Conservation (phyloP, 2,797 vertebrate species). For the Crypturellus tataupa region DNA sequence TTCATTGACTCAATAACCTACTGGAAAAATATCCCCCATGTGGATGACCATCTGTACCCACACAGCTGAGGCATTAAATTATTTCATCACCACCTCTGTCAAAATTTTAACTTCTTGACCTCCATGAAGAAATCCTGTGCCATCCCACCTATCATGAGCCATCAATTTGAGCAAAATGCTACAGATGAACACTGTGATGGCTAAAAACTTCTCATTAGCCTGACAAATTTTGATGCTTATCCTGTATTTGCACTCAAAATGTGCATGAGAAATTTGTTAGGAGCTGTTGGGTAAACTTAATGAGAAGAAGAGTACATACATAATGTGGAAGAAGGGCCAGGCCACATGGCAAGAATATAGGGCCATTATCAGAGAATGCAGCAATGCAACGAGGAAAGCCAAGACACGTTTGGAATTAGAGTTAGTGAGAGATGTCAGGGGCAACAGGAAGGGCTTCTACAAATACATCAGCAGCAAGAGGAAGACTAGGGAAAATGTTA, state of each 20-base stretch:
- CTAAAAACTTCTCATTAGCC: conserved; percentile 4
- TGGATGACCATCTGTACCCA: conserved; percentile 73
- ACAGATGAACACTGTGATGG: not conserved
- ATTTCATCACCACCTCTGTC: conserved; percentile 59
- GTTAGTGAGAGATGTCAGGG: too few species aligned
- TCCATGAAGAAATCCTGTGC: conserved; percentile 27
- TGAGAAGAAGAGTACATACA: too few species aligned
- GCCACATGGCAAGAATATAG: too few species aligned
- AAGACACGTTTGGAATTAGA: too few species aligned
- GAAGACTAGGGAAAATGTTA: too few species aligned
- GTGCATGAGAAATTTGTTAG: not conserved
- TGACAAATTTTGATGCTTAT: not conserved
- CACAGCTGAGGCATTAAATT: conserved; percentile 64
- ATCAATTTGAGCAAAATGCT: not conserved
- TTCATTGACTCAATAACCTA: conserved; percentile 68
- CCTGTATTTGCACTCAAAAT: not conserved
- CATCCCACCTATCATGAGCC: not conserved
- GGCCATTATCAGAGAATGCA: too few species aligned
- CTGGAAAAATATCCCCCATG: conserved; percentile 68
- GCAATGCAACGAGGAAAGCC: too few species aligned
- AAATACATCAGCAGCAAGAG: too few species aligned
- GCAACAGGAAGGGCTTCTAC: too few species aligned
- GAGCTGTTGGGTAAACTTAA: too few species aligned
- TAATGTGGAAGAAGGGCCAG: too few species aligned
- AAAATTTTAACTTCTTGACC: conserved; percentile 71